Evolutionary conservation across 2,888 invertebrate genomes (phyloP).

Genomic region (Temnothorax rugatulus): DNA sequence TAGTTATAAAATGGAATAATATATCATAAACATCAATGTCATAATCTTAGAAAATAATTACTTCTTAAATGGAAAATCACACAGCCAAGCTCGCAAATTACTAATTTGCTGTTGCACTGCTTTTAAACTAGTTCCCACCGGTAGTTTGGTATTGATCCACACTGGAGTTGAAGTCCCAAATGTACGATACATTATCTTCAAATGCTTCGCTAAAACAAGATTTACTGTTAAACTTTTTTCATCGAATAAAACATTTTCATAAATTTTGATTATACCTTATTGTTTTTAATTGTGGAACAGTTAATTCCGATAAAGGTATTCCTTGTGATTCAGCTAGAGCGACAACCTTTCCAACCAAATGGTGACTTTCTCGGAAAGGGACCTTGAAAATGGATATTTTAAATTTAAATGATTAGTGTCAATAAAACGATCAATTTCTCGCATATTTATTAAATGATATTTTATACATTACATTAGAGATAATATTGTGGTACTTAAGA

Average conservation of each 20-base stretch:
- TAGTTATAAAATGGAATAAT: too few species aligned
- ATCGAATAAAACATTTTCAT: not conserved
- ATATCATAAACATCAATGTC: too few species aligned
- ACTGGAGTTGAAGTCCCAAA: slow-evolving; percentile 92
- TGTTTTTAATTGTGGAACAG: slow-evolving; percentile 88
- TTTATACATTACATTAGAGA: not conserved
- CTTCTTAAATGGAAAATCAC: not conserved
- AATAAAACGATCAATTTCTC: not conserved
- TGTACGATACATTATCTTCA: slow-evolving; percentile 89
- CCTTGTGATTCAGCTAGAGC: slow-evolving; percentile 89
- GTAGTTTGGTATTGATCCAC: slow-evolving; percentile 92
- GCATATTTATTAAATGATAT: not conserved
- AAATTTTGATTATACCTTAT: slow-evolving; percentile 57
- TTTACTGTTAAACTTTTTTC: not conserved
- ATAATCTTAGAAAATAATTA: not conserved
- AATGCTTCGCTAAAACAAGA: slow-evolving; percentile 87
- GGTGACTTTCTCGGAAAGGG: slow-evolving; percentile 93
- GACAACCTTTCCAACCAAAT: slow-evolving; percentile 91
- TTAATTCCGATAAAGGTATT: slow-evolving; percentile 88
- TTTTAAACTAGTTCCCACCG: slow-evolving; percentile 91
- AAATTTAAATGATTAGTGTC: not conserved
- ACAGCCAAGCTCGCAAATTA: slow-evolving; percentile 81
- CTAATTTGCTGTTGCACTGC: slow-evolving; percentile 90
- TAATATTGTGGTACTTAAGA: too few species aligned
- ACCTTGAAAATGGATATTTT: slow-evolving; percentile 80